Base-by-base conservation (phyloP, 2,888 invertebrate genomes). In the Synanthedon formicaeformis region DNA sequence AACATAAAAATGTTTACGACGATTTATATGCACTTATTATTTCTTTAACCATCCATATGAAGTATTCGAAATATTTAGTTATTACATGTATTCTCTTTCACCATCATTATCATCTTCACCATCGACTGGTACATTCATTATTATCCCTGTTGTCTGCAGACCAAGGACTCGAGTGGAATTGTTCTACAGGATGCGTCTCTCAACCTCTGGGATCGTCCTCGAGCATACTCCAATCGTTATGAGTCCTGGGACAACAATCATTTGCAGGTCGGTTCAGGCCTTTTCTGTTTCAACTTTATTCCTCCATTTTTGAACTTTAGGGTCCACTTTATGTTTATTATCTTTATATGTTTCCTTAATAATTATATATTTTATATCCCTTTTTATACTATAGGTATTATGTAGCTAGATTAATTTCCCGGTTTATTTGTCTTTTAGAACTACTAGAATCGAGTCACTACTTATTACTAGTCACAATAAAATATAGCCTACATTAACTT, bases 171-270 rank as follows among this genome's bases (percentile, higher is more conserved):
- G 50, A 90, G 89, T 60, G 90, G 89, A 51, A 91, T 91, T 61
- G 91, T 90, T 56, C 88, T 92, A 51, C 91, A 91, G 73, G 92
- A 93, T 65, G 89, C 91, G 27, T 88, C 91, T 48, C 81, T 95
- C 78, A 93, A 94, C 73, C 91, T 93, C 69, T 95, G 95, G 95
- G 90, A 92, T 57, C 93, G 94, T 13, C 94, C 94, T 11, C 90
- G 92, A 59, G 94, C 94, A 8, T 92, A 92, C 71, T 92, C 91
- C 67, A 96, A 95, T 84, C 89, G 95, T 60, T 96, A 96, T 76
- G 95, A 95, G 65, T 91, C 93, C 52, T 95, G 95, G 94, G 93
- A 87, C 66, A 83, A 76, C 71, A 76, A 68, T 62, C 87, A 87
- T 63, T 78, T 87, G 57, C 87, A 87, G 85, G 87, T 87, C 75